Evolutionary conservation across 1,140 invertebrate genomes (phyloP), one percentile per base, ranked within the genome.

Genomic region (Heliconius nattereri): DNA sequence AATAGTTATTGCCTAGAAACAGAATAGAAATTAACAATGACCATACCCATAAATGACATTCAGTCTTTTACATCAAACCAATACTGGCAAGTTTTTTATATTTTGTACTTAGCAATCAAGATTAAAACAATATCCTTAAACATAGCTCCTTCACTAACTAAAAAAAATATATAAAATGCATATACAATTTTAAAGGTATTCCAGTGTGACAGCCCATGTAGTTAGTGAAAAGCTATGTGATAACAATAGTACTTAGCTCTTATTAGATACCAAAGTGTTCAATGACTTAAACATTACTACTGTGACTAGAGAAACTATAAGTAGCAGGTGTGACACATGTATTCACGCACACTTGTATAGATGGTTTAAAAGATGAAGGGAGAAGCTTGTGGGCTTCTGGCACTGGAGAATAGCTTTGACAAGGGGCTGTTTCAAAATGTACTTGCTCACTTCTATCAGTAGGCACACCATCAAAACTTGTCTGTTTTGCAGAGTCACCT

Each of bases 401-500:
- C 87, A 92, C 91, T 83, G 93, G 91, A 81, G 93, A 93, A 78
- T 94, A 94, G 86, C 88, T 94, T 76, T 86, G 88, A 85, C 89
- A 91, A 32, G 91, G 85, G 75, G 87, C 89, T 83, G 89, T 88
- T 78, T 94, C 93, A 91, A 94, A 94, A 88, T 94, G 92, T 78
- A 94, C 91, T 86, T 86, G 91, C 73, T 94, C 93, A 92, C 83
- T 94, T 85, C 90, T 92, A 49, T 94, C 94, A 23, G 85, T 83
- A 75, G 92, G 94, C 78, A 94, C 88, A 77, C 91, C 92, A 85
- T 95, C 94, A 89, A 95, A 92, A 75, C 94, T 96, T 78, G 96
- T 96, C 81, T 96, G 94, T 89, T 96, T 96, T 29, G 96, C 96
- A 32, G 96, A 96, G 85, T 97, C 96, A 57, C 96, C 96, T 54